These are phyloP conservation scores for Xanthorhoe designata DNA, from an alignment of 2,888 invertebrate genomes.

Conservation along the genomic window DNA sequence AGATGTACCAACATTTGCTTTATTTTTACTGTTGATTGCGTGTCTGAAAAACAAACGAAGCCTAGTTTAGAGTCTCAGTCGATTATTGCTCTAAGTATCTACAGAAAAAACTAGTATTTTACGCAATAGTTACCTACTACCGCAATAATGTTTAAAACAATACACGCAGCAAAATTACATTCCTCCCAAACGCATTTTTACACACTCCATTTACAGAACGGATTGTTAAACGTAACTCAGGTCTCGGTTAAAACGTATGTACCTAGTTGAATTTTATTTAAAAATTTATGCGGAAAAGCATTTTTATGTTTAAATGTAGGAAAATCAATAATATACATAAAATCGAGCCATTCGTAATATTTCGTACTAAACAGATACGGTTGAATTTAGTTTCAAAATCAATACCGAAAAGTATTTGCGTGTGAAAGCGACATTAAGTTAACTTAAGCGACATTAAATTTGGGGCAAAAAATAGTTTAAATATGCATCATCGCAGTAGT, in stretches of 20 bases:
- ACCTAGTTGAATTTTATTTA: neutral
- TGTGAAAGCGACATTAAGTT: neutral
- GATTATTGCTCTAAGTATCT: no score
- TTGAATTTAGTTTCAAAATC: neutral
- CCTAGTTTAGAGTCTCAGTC: no score
- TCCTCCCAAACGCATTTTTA: neutral
- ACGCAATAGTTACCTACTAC: neutral
- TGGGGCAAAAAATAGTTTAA: no score
- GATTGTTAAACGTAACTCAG: neutral
- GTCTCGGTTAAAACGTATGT: neutral
- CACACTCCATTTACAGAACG: neutral
- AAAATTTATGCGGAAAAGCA: neutral
- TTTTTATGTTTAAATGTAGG: neutral
- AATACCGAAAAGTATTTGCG: neutral
- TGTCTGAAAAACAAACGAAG: no score
- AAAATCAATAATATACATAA: no score
- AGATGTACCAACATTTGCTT: no score
- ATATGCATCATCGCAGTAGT: no score
- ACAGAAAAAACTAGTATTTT: no score
- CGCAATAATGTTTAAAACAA: neutral
- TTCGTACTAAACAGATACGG: no score
- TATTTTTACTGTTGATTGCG: no score
- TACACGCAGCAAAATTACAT: neutral
- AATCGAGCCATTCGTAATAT: no score
- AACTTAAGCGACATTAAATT: no score